Base-by-base conservation (phyloP, 2,797 vertebrate genomes). In the Leucoraja ocellata region DNA sequence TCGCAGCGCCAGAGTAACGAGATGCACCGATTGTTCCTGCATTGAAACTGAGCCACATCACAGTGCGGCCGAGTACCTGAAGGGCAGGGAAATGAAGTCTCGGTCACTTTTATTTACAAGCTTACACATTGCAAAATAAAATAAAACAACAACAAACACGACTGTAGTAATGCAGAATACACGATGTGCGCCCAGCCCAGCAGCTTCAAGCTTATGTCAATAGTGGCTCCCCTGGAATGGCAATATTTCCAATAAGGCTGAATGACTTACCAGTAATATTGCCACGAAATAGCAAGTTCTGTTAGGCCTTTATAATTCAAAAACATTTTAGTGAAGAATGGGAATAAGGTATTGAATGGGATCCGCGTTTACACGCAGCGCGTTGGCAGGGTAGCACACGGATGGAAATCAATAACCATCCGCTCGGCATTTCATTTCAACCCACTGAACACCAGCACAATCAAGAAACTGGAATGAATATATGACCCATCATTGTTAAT, bases 1-100 rank as follows among this genome's bases (percentile, higher is more conserved):
- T 99, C 99, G 93, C 99, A 99, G 94, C 97, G 97, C 99, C 99
- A 99, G 94, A 98, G 95, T 73, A 96, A 97, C 28, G 98, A 98
- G 96, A 99, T 98, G 96, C 99, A 99, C 93, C 98, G 97, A 94
- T 97, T 97, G 93, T 99, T 99, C 94, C 95, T 96, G 96, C 99
- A 99, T 95, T 97, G 97, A 96, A 99, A 99, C 96, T 99, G 98
- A 81, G 98, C 96, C 32, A 97, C 96, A 94, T 98, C 98, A 94
- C 99, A 99, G 95, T 97, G 97, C 93, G 97, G 97, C 94, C 95
- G 71, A 28, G 39, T 54, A 76, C 90, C 90, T 92, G 16, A 23
- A 92, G 1, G 39, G 68, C 1, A 76, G 90, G n/a, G 86, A 7
- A 23, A 63, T 46, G 46, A 61, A 61, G 46, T 11, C 25, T 32